phyloP scores from a whole-genome alignment of 2,888 invertebrate species.

The Stenchaetothrips biformis region DNA sequence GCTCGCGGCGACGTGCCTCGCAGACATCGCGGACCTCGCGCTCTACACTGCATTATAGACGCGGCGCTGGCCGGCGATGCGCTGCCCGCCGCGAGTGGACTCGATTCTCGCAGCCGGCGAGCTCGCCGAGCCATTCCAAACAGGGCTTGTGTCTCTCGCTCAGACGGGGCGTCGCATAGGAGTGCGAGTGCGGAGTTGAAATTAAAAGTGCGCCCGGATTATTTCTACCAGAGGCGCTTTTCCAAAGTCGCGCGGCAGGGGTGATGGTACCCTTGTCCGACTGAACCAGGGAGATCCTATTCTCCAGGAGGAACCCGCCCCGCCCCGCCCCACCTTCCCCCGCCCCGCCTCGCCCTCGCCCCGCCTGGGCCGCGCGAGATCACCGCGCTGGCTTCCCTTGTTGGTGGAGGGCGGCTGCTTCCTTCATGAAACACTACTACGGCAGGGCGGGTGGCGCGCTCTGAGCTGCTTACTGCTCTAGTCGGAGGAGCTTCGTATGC shows the following conservation, averaged over 20 bases:
- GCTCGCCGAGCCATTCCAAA: too few species aligned
- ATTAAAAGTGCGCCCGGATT: too few species aligned
- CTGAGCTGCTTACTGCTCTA: slow-evolving; percentile 9
- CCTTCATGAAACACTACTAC: neutral
- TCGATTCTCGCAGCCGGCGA: too few species aligned
- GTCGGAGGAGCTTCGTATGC: neutral
- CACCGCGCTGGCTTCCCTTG: neutral
- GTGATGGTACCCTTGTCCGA: neutral
- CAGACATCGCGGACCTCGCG: neutral
- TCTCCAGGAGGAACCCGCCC: neutral
- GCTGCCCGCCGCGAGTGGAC: too few species aligned
- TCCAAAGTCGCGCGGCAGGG: neutral
- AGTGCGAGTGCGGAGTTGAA: too few species aligned
- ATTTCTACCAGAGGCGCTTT: too few species aligned
- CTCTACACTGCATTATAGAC: neutral
- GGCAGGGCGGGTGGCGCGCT: neutral
- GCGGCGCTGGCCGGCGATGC: too few species aligned
- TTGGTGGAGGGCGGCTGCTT: neutral
- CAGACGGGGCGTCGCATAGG: too few species aligned
- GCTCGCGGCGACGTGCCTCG: neutral
- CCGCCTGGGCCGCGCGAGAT: neutral
- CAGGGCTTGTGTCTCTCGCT: too few species aligned
- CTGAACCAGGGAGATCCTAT: too few species aligned
- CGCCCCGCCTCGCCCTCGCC: neutral
- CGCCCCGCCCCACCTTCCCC: neutral